Evolutionary conservation across 1,140 invertebrate genomes (phyloP).

Genomic region (Mactra quadrangularis): DNA sequence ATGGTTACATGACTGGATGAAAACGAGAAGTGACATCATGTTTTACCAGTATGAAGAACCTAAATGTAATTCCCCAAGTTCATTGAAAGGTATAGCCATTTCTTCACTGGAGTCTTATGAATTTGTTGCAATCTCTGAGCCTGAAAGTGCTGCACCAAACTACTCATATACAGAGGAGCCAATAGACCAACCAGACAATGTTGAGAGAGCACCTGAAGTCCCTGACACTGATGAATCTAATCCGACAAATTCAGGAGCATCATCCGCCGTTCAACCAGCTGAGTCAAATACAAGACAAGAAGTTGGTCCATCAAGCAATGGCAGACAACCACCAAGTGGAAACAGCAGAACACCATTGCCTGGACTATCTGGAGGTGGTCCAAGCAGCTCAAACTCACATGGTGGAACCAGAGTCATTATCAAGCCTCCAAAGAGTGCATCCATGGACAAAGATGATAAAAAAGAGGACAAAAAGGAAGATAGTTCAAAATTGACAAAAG

Average conservation of each 20-base stretch:
- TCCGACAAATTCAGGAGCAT: not conserved
- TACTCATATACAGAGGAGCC: conserved; percentile 1
- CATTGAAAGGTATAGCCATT: conserved; percentile 66
- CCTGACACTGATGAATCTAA: not conserved
- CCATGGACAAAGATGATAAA: not conserved
- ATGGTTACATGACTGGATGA: conserved; percentile 83
- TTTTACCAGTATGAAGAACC: conserved; percentile 73
- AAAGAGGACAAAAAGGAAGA: not conserved
- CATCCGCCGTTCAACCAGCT: no score
- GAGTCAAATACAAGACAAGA: no score
- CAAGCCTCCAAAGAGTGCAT: conserved; percentile 19
- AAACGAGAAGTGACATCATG: conserved; percentile 70
- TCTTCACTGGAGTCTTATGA: not conserved
- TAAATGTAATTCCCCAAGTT: conserved; percentile 71
- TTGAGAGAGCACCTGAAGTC: no score
- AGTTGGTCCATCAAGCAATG: not conserved
- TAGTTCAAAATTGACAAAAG: conserved; percentile 3
- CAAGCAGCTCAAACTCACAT: no score
- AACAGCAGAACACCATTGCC: no score
- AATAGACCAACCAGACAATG: not conserved
- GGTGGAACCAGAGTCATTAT: conserved; percentile 32
- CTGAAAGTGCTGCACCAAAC: no score
- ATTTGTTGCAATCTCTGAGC: conserved; percentile 8
- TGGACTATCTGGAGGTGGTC: no score
- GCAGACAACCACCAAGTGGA: not conserved